phyloP scores from a whole-genome alignment of 2,113 vertebrate genomes.

The Dicentrarchus labrax region DNA sequence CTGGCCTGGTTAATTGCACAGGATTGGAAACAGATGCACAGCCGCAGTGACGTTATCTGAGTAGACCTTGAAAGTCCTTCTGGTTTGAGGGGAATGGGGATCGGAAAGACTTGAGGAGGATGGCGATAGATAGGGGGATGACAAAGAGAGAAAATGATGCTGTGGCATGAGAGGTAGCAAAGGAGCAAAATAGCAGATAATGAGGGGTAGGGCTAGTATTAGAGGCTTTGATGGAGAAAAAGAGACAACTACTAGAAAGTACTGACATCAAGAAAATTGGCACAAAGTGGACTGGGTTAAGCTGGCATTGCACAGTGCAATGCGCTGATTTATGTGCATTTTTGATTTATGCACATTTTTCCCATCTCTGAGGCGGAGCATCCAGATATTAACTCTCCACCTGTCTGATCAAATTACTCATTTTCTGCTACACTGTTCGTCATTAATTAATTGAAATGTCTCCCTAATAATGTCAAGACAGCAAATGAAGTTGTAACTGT shows the following conservation, averaged over 20 bases:
- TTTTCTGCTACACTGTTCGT: conserved; percentile 41
- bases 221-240: conserved; percentile 41
- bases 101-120: conserved; percentile 45
- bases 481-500: conserved; percentile 64
- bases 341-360: not conserved
- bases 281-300: conserved; percentile 6
- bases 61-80: conserved; percentile 79
- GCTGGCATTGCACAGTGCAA: not conserved
- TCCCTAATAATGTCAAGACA: conserved; percentile 56
- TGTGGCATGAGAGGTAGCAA: conserved; percentile 26
- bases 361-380: not conserved
- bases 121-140: conserved; percentile 58
- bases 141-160: conserved; percentile 59
- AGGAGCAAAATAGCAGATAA: conserved; percentile 52
- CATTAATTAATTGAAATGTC: conserved; percentile 64
- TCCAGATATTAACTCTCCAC: conserved; percentile 16
- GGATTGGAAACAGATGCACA: conserved; percentile 85
- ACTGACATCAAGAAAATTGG: conserved; percentile 20
- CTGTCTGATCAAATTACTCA: conserved; percentile 62
- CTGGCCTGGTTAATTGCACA: conserved; percentile 80
- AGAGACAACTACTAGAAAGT: conserved; percentile 23
- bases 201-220: conserved; percentile 15
- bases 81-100: conserved; percentile 72
- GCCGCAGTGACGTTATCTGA: conserved; percentile 81
- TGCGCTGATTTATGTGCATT: conserved; percentile 20